A percentile compares a stretch with the other conserved stretches of the same genome.
These are phyloP conservation scores for Trachemys scripta DNA, from an alignment of 2,113 vertebrate species.

Conservation along the genomic window DNA sequence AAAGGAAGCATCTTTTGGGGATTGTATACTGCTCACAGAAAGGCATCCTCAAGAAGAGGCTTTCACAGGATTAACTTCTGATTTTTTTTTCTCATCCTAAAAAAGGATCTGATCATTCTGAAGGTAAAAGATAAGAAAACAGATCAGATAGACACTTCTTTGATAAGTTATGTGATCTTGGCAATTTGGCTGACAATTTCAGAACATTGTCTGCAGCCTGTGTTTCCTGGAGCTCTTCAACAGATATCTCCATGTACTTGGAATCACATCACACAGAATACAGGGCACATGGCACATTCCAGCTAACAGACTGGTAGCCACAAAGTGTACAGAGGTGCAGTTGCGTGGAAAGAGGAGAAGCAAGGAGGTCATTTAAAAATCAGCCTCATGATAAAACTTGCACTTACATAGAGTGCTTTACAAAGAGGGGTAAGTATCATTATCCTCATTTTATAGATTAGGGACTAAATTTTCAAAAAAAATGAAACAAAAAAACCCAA, in stretches of 20 bases:
- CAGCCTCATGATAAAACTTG: not conserved
- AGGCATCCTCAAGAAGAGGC: not conserved
- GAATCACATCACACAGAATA: not conserved
- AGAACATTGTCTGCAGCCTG: fast-evolving
- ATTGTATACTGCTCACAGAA: not conserved
- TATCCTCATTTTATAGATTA: not conserved
- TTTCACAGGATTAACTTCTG: not conserved
- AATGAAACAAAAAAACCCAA: no score
- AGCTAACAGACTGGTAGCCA: not conserved
- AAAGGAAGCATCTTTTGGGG: not conserved
- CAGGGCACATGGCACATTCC: not conserved
- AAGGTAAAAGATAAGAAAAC: not conserved
- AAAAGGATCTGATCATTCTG: not conserved
- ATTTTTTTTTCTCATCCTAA: not conserved
- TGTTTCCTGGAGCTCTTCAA: not conserved
- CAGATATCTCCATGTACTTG: not conserved
- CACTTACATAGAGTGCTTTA: not conserved
- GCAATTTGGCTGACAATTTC: not conserved
- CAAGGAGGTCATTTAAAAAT: not conserved
- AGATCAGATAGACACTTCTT: not conserved
- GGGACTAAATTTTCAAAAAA: not conserved
- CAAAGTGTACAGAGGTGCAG: not conserved
- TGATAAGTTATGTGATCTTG: not conserved
- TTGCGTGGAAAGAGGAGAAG: not conserved
- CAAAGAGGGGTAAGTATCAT: slow-evolving; percentile 1